A percentile compares a stretch with the other conserved stretches of the same genome.
Evolutionary conservation across 2,888 invertebrate genomes (phyloP).

Genomic region (Stenotaenia linearis): DNA sequence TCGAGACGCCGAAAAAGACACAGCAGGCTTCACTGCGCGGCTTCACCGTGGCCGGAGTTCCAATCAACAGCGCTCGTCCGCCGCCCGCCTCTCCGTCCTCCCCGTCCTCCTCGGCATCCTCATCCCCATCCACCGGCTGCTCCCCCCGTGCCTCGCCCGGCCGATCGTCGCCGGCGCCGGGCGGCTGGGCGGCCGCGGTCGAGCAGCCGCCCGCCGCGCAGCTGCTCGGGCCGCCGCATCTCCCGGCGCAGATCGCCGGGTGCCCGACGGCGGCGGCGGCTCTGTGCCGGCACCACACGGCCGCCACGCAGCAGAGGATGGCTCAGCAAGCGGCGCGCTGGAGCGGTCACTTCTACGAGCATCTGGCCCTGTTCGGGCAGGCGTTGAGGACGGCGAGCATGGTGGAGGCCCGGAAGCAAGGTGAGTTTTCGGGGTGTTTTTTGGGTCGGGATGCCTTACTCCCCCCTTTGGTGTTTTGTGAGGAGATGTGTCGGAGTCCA

Average conservation of each 20-base stretch:
- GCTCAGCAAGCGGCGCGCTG: background rate
- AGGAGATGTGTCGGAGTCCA: background rate
- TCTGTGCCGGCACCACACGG: conserved; percentile 3
- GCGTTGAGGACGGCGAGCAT: background rate
- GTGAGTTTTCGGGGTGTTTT: background rate
- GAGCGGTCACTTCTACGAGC: conserved; percentile 17
- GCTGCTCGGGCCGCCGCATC: background rate
- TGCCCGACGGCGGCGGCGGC: conserved; percentile 8
- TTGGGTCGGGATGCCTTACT: background rate
- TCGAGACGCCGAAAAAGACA: background rate
- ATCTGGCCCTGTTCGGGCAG: conserved; percentile 7
- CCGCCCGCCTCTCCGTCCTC: background rate
- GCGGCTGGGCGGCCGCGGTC: background rate
- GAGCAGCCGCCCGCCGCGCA: background rate
- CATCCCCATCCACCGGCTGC: background rate
- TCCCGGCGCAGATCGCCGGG: background rate
- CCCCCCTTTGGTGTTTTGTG: background rate
- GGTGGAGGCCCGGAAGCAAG: conserved; percentile 21
- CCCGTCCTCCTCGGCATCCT: background rate
- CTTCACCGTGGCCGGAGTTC: conserved; percentile 1
- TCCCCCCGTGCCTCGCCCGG: background rate
- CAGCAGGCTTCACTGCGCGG: background rate
- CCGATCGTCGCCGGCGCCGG: background rate
- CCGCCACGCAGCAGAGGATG: background rate
- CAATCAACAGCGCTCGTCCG: background rate